Percentiles rank a stretch among this genome's conserved stretches.
Evolutionary conservation across 2,113 vertebrate genomes (phyloP).

Genomic region (cattle (Bos taurus)): ARS-UCD2.0 NC_037345.1:38512501-38513000

Average conservation of each 20-base stretch:
- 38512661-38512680: background rate
- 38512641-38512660: background rate
- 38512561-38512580: background rate
- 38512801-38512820: background rate
- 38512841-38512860: background rate
- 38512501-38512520: background rate
- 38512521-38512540: background rate
- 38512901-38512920: background rate
- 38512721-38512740: background rate
- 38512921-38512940: background rate
- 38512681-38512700: background rate
- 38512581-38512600: background rate
- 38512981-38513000: background rate
- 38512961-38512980: background rate
- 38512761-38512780: background rate
- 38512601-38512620: background rate
- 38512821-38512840: background rate
- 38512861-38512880: background rate
- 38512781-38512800: background rate
- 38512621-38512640: background rate
- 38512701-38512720: background rate
- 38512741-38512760: background rate
- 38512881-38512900: accelerated
- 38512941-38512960: background rate
- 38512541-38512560: background rate